Base-by-base conservation (phyloP, 1,140 invertebrate species). In the Sarcophaga bullata region DNA sequence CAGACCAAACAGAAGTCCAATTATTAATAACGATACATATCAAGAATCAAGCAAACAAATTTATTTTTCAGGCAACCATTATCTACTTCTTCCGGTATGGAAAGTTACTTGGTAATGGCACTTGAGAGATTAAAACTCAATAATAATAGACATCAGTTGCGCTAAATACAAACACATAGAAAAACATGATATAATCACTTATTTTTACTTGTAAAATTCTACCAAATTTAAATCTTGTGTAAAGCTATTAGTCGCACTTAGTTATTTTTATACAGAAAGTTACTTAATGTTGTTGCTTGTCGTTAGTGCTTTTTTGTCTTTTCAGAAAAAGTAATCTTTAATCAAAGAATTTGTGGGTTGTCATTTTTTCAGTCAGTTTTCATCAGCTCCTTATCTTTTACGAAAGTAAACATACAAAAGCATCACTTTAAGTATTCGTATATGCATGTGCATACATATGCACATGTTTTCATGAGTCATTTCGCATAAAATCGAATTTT, bases 261-360 rank as follows among this genome's bases (percentile, higher is more conserved):
- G 19, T n/a, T 19, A 8, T 19, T 0, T 68, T 9, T 19, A n/a
- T 68, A 8, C 62, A 19, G 17, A 7, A 68, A 10, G n/a, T 37
- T 7, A 68, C 19, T 8, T 17, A 68, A 68, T 17, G 15, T 68
- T 68, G 17, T 19, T 68, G 9, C 6, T 68, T 68, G 17, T 19
- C n/a, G n/a, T n/a, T 19, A 19, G 62, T 19, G 17, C 8, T 8
- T 68, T 15, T 68, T 68, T 68, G 54, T 58, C 54, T 19, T 25
- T 68, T 7, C 17, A 68, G 7, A 68, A 68, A 68, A 25, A 25
- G 62, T 17, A 68, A 19, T 68, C 62, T 68, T 68, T 17, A 68
- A 68, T 68, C 62, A 68, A 68, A 68, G 62, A 68, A 19, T 68
- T 68, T 62, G 17, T 68, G 17, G 62, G 62, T 19, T 68, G 62